Conservation (phyloP, 2,113 vertebrate species). For the Lepus europaeus region DNA sequence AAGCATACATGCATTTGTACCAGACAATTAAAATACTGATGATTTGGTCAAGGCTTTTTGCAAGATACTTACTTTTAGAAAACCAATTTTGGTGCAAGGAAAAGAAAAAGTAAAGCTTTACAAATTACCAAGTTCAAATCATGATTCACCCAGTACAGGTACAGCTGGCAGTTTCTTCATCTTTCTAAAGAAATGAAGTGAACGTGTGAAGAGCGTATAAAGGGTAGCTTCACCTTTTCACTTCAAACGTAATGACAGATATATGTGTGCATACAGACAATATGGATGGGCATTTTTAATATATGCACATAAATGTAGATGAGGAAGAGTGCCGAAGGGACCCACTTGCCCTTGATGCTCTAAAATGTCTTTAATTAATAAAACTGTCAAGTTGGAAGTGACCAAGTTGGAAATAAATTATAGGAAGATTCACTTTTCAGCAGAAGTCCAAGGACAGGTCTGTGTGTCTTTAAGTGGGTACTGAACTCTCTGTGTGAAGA, state of each 20-base stretch:
- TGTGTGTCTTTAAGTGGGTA: conserved; percentile 28
- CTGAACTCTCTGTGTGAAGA: conserved; percentile 63
- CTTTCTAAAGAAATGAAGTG: neutral
- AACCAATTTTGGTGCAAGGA: neutral
- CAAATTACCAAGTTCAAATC: neutral
- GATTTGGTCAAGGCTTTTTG: neutral
- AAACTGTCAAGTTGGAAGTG: conserved; percentile 60
- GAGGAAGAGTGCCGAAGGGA: neutral
- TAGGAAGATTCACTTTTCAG: conserved; percentile 64
- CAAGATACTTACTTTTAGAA: neutral
- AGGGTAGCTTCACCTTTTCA: conserved; percentile 60
- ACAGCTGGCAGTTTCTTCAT: neutral
- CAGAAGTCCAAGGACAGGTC: conserved; percentile 35
- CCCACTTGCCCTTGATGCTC: conserved; percentile 5
- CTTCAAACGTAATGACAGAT: neutral
- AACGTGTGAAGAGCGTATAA: neutral
- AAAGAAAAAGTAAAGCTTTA: neutral
- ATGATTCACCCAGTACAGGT: neutral
- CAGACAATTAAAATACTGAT: neutral
- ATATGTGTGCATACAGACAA: neutral
- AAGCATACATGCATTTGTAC: neutral
- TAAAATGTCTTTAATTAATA: conserved; percentile 65
- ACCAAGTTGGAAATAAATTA: conserved; percentile 74
- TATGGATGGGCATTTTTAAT: neutral
- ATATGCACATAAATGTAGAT: conserved; percentile 5